Conservation (phyloP, 2,113 vertebrate genomes). For the Baryphthengus martii region DNA sequence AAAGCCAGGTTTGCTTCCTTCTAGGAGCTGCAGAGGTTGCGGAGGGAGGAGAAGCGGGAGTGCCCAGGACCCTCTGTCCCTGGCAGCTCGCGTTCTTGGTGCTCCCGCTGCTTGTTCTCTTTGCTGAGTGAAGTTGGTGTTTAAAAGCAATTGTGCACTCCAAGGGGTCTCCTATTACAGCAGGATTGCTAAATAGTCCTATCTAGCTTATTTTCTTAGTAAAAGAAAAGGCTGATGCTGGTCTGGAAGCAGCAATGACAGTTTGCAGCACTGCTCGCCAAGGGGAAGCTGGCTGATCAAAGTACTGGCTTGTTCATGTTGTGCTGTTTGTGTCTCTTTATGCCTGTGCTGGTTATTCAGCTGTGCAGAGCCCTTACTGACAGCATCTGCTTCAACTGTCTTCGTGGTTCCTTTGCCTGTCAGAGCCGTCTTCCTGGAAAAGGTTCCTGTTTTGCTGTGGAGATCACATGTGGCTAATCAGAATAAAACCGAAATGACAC, state of each 20-base stretch:
- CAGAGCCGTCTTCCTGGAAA: not conserved
- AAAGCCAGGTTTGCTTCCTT: not conserved
- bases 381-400: not conserved
- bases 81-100: not conserved
- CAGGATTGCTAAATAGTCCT: not conserved
- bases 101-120: fast-evolving
- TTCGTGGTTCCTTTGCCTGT: not conserved
- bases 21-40: not conserved
- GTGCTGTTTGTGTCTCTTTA: not conserved
- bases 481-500: not conserved
- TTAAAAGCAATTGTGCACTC: not conserved
- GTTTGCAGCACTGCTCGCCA: fast-evolving
- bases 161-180: not conserved
- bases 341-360: not conserved
- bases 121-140: not conserved
- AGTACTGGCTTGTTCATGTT: not conserved
- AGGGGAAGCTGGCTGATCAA: not conserved
- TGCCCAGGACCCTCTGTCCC: not conserved
- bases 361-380: not conserved
- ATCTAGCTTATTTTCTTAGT: not conserved
- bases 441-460: not conserved
- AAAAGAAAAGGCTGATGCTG: not conserved
- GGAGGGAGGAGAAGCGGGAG: not conserved
- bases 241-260: fast-evolving
- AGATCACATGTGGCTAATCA: not conserved